These are phyloP conservation scores for Xestia xanthographa DNA, from an alignment of 2,888 invertebrate species.

Conservation along the genomic window DNA sequence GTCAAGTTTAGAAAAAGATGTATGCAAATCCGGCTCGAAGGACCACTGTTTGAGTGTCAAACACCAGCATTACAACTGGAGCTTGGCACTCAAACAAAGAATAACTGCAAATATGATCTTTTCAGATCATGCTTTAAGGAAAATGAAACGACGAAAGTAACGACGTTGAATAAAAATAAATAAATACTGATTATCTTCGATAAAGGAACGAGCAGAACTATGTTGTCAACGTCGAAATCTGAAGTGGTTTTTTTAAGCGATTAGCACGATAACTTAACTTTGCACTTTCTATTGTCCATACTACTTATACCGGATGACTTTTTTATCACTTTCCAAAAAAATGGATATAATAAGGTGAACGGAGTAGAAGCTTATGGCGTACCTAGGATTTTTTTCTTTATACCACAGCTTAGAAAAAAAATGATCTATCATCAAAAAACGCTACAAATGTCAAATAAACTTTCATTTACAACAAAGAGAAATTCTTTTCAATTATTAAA, in stretches of 20 bases:
- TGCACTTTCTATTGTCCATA: constrained; percentile 5
- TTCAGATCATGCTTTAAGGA: not conserved
- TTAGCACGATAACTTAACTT: constrained; percentile 7
- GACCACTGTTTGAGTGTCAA: not conserved
- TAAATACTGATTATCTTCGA: not conserved
- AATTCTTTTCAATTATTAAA: too few species aligned
- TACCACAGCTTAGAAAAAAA: too few species aligned
- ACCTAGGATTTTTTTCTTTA: too few species aligned
- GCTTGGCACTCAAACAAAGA: not conserved
- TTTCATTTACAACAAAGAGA: too few species aligned
- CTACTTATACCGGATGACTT: too few species aligned
- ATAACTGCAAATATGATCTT: not conserved
- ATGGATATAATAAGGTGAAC: too few species aligned
- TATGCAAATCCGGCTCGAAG: not conserved
- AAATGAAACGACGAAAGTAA: not conserved
- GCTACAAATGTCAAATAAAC: too few species aligned
- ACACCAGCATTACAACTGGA: not conserved
- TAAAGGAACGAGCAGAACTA: not conserved
- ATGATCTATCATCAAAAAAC: too few species aligned
- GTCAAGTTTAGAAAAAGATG: not conserved
- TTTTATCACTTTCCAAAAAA: too few species aligned
- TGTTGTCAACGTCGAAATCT: not conserved
- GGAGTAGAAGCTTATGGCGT: too few species aligned
- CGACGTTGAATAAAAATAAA: not conserved
- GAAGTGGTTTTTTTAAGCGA: not conserved